Evolutionary conservation across 2,113 vertebrate genomes (phyloP).

Genomic region (Canis aureus): DNA sequence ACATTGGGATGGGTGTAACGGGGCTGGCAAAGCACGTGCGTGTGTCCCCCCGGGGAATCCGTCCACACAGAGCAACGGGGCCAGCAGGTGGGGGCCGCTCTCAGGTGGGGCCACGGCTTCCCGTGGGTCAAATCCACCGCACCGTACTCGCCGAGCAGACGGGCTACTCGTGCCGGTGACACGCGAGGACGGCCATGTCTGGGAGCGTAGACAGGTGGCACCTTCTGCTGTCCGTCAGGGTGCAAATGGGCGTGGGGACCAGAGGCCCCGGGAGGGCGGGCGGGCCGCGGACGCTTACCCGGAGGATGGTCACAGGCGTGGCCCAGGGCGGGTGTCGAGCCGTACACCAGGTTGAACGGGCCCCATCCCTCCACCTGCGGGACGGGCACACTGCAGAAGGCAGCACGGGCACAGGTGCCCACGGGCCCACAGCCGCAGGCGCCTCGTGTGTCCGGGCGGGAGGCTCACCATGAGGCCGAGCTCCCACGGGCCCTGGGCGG

Average conservation of each 20-base stretch:
- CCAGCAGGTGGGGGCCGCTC: accelerated
- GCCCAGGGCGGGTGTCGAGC: constrained; percentile 56
- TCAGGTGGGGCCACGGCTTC: background rate
- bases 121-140: accelerated
- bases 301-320: background rate
- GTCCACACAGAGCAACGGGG: accelerated
- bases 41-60: accelerated
- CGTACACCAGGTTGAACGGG: constrained; percentile 78
- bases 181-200: background rate
- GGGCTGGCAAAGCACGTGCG: background rate
- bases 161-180: accelerated
- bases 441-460: background rate
- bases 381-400: background rate
- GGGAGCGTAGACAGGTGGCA: accelerated
- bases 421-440: background rate
- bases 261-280: accelerated
- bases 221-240: too few species aligned
- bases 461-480: background rate
- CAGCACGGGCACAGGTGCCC: accelerated
- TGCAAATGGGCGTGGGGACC: too few species aligned
- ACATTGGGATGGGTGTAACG: too few species aligned
- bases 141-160: accelerated
- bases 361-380: constrained; percentile 80
- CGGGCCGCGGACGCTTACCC: constrained; percentile 52
- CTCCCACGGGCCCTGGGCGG: background rate